Conservation (phyloP, 2,888 invertebrate species). For the Caenorhabditis wallacei region DNA sequence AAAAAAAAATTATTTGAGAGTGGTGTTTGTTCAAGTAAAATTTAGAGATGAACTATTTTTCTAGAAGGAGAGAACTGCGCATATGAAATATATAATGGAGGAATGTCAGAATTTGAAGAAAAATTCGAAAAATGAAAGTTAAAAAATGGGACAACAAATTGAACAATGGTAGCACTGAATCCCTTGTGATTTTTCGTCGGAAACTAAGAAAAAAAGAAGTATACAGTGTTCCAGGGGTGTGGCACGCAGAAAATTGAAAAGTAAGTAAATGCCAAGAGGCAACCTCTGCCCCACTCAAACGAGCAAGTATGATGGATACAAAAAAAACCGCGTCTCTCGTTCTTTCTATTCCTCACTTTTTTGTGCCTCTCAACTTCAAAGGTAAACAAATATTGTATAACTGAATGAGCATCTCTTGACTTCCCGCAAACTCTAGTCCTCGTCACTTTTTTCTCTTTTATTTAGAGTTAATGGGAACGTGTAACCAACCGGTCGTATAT, state of each 20-base stretch:
- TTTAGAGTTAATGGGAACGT: slow-evolving; percentile 22
- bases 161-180: background rate
- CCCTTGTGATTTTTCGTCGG: no score
- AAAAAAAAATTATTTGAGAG: background rate
- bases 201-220: background rate
- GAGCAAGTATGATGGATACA: slow-evolving; percentile 58
- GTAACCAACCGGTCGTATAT: slow-evolving; percentile 67
- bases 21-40: no score
- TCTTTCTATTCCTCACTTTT: slow-evolving; percentile 24
- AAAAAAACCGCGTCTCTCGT: slow-evolving; percentile 16
- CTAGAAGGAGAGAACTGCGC: no score
- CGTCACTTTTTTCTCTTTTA: slow-evolving; percentile 11
- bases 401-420: slow-evolving; percentile 60
- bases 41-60: no score
- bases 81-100: no score
- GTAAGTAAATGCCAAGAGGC: slow-evolving; percentile 32
- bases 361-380: slow-evolving; percentile 57
- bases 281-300: slow-evolving; percentile 53
- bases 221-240: slow-evolving; percentile 52
- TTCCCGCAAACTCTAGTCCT: slow-evolving; percentile 46
- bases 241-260: slow-evolving; percentile 24
- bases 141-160: no score
- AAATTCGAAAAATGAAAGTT: no score
- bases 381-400: slow-evolving; percentile 64
- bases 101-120: no score